Percentiles rank a stretch among this genome's conserved stretches.
phyloP scores from a whole-genome alignment of 2,888 invertebrate genomes.

The Idaea biselata region DNA sequence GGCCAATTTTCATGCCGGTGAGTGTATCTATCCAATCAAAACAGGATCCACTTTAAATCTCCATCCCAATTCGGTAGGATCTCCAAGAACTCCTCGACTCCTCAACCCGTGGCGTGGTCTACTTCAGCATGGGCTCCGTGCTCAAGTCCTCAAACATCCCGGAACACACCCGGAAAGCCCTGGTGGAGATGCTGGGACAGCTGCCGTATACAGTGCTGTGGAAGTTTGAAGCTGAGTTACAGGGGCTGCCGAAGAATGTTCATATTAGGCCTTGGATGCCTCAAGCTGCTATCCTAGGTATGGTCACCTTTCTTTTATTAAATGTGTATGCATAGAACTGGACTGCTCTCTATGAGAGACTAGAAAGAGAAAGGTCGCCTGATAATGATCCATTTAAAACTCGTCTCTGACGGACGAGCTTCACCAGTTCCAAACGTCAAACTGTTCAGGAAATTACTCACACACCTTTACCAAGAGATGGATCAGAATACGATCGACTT shows the following conservation, averaged over 20 bases:
- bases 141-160: conserved; percentile 41
- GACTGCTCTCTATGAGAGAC: no score
- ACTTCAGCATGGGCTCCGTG: conserved; percentile 66
- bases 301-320: conserved; percentile 6
- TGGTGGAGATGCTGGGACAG: conserved; percentile 42
- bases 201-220: conserved; percentile 67
- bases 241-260: conserved; percentile 61
- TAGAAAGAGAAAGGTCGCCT: no score
- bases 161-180: conserved; percentile 29
- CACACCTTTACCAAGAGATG: no score
- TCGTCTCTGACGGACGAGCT: no score
- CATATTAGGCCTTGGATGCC: conserved; percentile 74
- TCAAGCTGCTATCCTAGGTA: conserved; percentile 75
- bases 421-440: no score
- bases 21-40: no score
- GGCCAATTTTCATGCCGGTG: no score
- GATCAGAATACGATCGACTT: no score
- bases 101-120: conserved; percentile 52
- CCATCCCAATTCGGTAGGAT: conserved; percentile 40
- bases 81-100: conserved; percentile 53
- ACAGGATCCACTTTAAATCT: not conserved
- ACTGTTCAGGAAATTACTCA: no score
- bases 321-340: no score
- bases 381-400: no score
- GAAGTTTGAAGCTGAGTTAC: conserved; percentile 70